Evolutionary conservation across 2,888 invertebrate genomes (phyloP).

Genomic region (Drosophila greeni): DNA sequence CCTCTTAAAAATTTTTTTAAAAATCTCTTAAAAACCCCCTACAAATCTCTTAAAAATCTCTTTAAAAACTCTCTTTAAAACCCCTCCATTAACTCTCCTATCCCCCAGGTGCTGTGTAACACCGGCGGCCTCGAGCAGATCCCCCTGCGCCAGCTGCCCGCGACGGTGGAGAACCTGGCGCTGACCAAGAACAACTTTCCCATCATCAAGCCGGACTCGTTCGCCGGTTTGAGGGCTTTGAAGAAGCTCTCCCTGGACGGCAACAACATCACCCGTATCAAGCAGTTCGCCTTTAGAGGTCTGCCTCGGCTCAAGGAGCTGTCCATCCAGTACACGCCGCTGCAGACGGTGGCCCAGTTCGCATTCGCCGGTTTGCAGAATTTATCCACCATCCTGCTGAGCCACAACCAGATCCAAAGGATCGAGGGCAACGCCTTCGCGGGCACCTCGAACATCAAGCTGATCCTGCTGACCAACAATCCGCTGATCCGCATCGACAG

Average conservation of each 20-base stretch:
- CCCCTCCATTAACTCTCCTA: no score
- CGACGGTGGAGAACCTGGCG: constrained; percentile 90
- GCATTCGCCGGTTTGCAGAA: constrained; percentile 92
- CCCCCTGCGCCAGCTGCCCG: constrained; percentile 86
- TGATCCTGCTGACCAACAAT: constrained; percentile 91
- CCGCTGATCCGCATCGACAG: constrained; percentile 88
- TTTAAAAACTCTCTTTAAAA: not conserved
- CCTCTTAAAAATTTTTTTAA: no score
- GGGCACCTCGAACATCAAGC: constrained; percentile 89
- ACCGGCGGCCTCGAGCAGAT: constrained; percentile 89
- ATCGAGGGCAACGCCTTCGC: constrained; percentile 90
- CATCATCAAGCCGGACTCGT: constrained; percentile 89
- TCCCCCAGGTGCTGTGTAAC: constrained; percentile 89
- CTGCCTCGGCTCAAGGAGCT: constrained; percentile 87
- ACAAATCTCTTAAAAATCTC: not conserved
- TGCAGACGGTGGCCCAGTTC: constrained; percentile 88
- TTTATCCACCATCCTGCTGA: constrained; percentile 85
- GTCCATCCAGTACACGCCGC: constrained; percentile 91
- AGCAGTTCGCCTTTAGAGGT: constrained; percentile 92
- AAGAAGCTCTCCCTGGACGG: constrained; percentile 91
- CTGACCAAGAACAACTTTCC: constrained; percentile 91
- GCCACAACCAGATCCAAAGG: constrained; percentile 85
- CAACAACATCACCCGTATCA: constrained; percentile 90
- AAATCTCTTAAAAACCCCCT: not conserved
- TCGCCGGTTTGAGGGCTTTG: constrained; percentile 88